Percentiles rank a stretch among this genome's conserved stretches.
Conservation (phyloP, 2,797 vertebrate species). For the Todus mexicanus region DNA sequence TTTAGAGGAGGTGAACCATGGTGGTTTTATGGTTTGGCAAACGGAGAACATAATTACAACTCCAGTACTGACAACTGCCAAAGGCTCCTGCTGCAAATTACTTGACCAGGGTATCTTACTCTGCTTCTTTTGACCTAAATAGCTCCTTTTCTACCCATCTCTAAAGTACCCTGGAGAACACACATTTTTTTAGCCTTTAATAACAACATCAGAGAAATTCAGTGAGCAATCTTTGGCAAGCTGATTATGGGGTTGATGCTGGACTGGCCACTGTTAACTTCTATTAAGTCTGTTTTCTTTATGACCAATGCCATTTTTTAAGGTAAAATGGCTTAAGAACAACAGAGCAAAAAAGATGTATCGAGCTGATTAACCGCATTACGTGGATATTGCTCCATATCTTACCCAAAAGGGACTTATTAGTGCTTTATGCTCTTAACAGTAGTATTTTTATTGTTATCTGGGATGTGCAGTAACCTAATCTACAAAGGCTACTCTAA, state of each 20-base stretch:
- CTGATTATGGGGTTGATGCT: background rate
- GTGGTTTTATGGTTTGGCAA: conserved; percentile 53
- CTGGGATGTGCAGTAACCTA: background rate
- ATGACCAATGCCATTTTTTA: background rate
- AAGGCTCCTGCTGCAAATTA: background rate
- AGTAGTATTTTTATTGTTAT: background rate
- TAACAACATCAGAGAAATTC: background rate
- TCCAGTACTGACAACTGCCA: background rate
- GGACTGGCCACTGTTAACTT: background rate
- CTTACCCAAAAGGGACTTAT: background rate
- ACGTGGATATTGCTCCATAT: background rate
- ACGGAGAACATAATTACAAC: background rate
- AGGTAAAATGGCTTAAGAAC: background rate
- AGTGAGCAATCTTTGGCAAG: background rate
- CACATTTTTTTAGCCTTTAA: background rate
- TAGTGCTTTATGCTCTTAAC: background rate
- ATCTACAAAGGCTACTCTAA: background rate
- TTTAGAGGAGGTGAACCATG: background rate
- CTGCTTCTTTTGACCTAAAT: background rate
- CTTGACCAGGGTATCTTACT: background rate
- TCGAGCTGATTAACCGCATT: background rate
- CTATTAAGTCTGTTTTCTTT: background rate
- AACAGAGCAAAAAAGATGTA: background rate
- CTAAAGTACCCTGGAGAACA: background rate
- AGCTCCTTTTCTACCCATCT: background rate